These are phyloP conservation scores for Acanthurus leucopareius DNA, from an alignment of 2,797 vertebrate species.

Conservation along the genomic window DNA sequence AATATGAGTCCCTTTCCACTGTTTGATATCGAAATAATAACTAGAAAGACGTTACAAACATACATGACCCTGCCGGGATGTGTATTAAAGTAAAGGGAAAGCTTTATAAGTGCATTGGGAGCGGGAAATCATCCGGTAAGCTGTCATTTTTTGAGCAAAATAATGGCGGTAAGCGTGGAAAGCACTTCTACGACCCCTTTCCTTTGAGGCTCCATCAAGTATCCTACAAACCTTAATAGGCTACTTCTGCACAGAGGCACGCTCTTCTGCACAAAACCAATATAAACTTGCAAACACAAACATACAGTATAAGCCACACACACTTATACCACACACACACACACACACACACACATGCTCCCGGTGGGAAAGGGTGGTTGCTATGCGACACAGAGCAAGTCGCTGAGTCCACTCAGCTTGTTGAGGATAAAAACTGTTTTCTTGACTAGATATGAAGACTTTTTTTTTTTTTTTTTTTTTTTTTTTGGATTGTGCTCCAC, in stretches of 20 bases:
- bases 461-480: conserved; percentile 31
- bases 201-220: conserved; percentile 30
- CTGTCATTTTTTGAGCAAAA: conserved; percentile 24
- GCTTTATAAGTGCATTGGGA: not conserved
- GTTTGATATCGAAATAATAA: conserved; percentile 13
- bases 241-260: conserved; percentile 42
- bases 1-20: conserved; percentile 27
- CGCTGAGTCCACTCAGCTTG: conserved; percentile 66
- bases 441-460: conserved; percentile 37
- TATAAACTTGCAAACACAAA: not conserved
- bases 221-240: conserved; percentile 48
- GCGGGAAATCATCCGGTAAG: not conserved
- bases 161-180: conserved; percentile 9
- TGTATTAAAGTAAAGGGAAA: not conserved
- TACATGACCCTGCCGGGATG: not conserved
- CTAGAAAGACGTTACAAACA: not conserved
- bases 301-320: conserved; percentile 2
- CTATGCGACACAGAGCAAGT: conserved; percentile 79
- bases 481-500: conserved; percentile 15
- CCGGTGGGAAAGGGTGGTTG: conserved; percentile 70
- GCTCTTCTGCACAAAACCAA: conserved; percentile 31
- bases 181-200: conserved; percentile 24
- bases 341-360: conserved; percentile 41
- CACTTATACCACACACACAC: conserved; percentile 21
- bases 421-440: conserved; percentile 50